Evolutionary conservation across 2,113 vertebrate genomes (phyloP).

Genomic region (Microcebus jonahi): DNA sequence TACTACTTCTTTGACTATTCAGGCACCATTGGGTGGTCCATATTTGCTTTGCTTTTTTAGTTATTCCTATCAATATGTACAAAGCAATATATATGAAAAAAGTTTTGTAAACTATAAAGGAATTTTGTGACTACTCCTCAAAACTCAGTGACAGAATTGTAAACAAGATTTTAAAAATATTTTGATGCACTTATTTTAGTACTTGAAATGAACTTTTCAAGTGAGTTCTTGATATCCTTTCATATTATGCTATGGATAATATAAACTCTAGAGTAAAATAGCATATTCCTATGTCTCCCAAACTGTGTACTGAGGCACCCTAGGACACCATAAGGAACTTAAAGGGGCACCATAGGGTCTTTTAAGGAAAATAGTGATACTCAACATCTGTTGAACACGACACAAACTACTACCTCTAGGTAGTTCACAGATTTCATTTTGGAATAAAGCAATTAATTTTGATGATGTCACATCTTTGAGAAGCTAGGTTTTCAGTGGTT

Average conservation of each 20-base stretch:
- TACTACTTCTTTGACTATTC: background rate
- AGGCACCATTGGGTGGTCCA: background rate
- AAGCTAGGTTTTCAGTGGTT: background rate
- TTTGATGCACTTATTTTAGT: background rate
- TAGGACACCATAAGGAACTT: background rate
- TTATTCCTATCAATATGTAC: background rate
- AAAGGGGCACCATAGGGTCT: no score
- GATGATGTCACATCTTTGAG: background rate
- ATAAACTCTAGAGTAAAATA: background rate
- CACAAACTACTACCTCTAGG: background rate
- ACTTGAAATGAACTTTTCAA: background rate
- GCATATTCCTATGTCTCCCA: background rate
- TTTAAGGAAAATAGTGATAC: background rate
- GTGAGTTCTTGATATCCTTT: background rate
- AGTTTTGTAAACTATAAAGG: background rate
- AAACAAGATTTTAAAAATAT: background rate
- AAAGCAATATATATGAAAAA: background rate
- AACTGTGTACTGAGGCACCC: background rate
- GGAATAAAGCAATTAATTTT: background rate
- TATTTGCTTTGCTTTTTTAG: background rate
- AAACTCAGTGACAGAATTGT: background rate
- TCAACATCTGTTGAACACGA: background rate
- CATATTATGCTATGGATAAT: background rate
- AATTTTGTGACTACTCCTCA: background rate
- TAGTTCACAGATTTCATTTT: background rate